Evolutionary conservation across 2,113 vertebrate species (phyloP).

Genomic region (Ciconia boyciana): DNA sequence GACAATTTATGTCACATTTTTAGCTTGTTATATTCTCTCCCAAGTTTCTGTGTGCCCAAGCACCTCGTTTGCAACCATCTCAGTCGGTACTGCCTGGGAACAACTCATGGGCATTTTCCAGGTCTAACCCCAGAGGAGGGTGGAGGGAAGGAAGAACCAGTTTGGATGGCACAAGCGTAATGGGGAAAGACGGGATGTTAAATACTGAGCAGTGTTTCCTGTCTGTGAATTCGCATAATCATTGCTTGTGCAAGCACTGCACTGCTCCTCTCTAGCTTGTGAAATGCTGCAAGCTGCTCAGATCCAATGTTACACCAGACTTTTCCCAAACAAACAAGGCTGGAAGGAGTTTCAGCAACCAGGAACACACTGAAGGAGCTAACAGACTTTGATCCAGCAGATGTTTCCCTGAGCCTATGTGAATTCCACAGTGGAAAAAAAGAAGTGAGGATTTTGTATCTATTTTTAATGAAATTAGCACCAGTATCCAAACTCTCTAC

Average conservation of each 20-base stretch:
- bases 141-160: neutral
- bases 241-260: neutral
- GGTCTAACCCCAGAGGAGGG: neutral
- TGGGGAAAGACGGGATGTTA: neutral
- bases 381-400: neutral
- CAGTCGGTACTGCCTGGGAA: neutral
- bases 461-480: neutral
- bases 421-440: neutral
- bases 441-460: neutral
- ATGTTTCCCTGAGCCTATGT: neutral
- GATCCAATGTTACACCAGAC: neutral
- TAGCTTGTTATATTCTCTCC: neutral
- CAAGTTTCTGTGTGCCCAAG: neutral
- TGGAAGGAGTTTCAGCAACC: neutral
- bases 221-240: neutral
- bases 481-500: neutral
- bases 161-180: neutral
- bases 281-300: neutral
- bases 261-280: neutral
- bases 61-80: neutral
- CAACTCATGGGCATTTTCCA: neutral
- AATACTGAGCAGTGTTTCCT: neutral
- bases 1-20: neutral
- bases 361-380: neutral
- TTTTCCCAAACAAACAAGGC: neutral